phyloP scores from a whole-genome alignment of 1,140 invertebrate genomes.

The Drosophila tristis region DNA sequence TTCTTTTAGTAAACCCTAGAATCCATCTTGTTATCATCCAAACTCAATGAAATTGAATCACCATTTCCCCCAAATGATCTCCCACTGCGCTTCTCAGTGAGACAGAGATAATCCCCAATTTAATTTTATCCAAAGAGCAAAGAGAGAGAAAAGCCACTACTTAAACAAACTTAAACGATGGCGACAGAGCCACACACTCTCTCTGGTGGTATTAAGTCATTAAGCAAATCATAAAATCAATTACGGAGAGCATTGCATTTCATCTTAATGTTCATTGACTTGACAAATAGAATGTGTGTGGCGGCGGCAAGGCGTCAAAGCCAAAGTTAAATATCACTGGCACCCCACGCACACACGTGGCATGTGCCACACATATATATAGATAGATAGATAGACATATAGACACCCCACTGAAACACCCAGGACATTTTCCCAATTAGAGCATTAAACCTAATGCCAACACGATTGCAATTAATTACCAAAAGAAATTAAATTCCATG shows the following conservation, averaged over 20 bases:
- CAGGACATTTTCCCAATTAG: conserved; percentile 66
- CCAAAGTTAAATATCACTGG: conserved; percentile 58
- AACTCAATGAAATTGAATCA: conserved; percentile 11
- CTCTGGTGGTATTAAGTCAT: conserved; percentile 17
- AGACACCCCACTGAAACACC: conserved; percentile 8
- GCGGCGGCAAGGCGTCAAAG: background rate
- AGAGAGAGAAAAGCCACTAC: background rate
- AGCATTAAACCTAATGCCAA: conserved; percentile 81
- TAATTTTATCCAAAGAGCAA: conserved; percentile 1
- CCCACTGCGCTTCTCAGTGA: conserved; percentile 9
- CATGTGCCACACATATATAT: conserved; percentile 16
- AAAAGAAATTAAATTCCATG: conserved; percentile 81
- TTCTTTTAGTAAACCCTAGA: background rate
- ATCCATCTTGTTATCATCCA: too few relatives aligned
- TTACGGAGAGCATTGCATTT: conserved; percentile 59
- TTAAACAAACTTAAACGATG: background rate
- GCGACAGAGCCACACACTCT: too few relatives aligned
- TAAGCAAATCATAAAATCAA: conserved; percentile 77
- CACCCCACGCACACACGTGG: conserved; percentile 11
- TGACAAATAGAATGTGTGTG: conserved; percentile 60
- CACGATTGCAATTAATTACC: conserved; percentile 83
- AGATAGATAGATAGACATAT: background rate
- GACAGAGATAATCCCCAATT: background rate
- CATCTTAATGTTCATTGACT: conserved; percentile 56
- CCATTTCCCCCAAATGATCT: conserved; percentile 3